Evolutionary conservation across 2,888 invertebrate genomes (phyloP), one percentile per base, ranked within the genome.

Genomic region (Chaitophorus viminalis): DNA sequence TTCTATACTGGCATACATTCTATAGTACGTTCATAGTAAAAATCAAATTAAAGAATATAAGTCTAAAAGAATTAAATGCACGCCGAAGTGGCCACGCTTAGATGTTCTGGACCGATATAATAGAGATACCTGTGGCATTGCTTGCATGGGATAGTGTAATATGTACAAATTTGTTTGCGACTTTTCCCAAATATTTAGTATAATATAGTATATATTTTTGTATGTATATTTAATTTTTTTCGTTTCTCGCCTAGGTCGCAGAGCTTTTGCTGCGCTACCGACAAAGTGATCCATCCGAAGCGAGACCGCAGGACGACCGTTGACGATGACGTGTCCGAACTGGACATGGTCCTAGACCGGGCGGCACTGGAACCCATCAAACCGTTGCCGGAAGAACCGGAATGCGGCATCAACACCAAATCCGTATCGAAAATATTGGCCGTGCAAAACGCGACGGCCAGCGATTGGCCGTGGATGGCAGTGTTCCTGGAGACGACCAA

Each of bases 401-500:
- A 85, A 25, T 89, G 89, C 25, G 89, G 89, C 31, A n/a, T 54
- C 31, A 89, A 89, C 46, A 87, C 89, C 11, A 89, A 89, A 46
- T 65, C 82, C 14, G 46, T 84, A n/a, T 75, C 70, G 3, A 87
- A 70, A 36, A 81, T 85, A 29, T 18, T 52, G 33, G 21, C 60
- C 18, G 84, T 70, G 25, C 82, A 87, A 74, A 60, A n/a, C 29
- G 36, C 89, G 1, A 90, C 89, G 82, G 91, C 92, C 2, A 92
- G 92, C 78, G 95, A 95, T 90, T 97, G 96, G 95, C 95, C 95
- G 0, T 96, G 97, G 97, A 95, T 97, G 93, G 96, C 94, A 0
- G 96, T 95, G 2, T 91, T 97, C 89, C 93, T 96, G 29, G 93
- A 94, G 0, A 92, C 92, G 6, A 93, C 93, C 33, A 91, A 92